Percentiles rank a stretch among this genome's conserved stretches.
Conservation (phyloP, 2,113 vertebrate genomes). For the Aspiorhynchus laticeps region DNA sequence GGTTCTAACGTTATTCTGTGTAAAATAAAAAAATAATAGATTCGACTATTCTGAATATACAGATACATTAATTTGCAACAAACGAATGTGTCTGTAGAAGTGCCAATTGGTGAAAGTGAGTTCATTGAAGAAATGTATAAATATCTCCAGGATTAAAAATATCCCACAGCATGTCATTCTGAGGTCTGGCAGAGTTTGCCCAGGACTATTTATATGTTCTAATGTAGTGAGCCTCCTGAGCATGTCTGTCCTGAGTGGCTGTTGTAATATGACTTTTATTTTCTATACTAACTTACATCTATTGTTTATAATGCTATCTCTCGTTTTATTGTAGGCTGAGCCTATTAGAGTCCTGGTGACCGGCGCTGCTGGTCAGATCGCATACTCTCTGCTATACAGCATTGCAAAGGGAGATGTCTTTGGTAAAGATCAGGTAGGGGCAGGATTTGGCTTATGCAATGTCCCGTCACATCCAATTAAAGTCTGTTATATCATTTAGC, state of each 20-base stretch:
- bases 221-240: conserved; percentile 23
- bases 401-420: conserved; percentile 98
- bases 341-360: conserved; percentile 93
- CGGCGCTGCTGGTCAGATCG: conserved; percentile 94
- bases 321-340: conserved; percentile 78
- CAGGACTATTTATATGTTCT: conserved; percentile 65
- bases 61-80: background rate
- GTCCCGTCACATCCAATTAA: conserved; percentile 45
- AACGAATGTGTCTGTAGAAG: background rate
- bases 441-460: conserved; percentile 36
- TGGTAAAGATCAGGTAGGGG: conserved; percentile 91
- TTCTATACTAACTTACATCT: background rate
- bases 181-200: conserved; percentile 37
- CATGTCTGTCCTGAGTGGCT: conserved; percentile 47
- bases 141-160: conserved; percentile 43
- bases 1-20: background rate
- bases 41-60: background rate
- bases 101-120: background rate
- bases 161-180: conserved; percentile 57
- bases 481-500: background rate
- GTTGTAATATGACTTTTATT: background rate
- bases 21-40: background rate
- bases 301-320: conserved; percentile 35
- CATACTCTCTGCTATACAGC: conserved; percentile 92
- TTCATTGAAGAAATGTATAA: background rate